Evolutionary conservation across 2,797 vertebrate species (phyloP), one percentile per base, ranked within the genome.

Genomic region (Kryptolebias ocellatus): DNA sequence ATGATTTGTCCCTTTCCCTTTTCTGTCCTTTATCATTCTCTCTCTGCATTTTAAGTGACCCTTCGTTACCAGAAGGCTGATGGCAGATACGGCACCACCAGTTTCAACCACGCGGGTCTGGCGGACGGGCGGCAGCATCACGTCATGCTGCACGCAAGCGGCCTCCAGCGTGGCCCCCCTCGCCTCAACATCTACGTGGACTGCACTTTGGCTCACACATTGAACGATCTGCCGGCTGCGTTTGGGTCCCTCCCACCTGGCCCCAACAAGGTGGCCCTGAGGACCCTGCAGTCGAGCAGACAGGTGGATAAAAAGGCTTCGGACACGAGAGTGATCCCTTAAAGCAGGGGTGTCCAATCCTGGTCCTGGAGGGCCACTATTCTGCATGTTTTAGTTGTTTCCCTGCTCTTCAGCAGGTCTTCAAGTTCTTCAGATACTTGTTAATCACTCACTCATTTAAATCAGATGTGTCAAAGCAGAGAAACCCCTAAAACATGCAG

Each of bases 51-150:
- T 65, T 20, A 24, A 98, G 97, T 94, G 62, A 94, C 90, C 57
- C 61, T 98, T 28, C 95, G 95, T 54, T 98, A 98, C 87, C 86
- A 95, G 90, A 98, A 94, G 90, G 88, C 76, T 0, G 96, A 98
- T 1, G 95, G 95, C 64, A 95, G 92, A 76, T 76, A 93, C 66
- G 93, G 92, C 50, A 93, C 95, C 0, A 93, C 94, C 80, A 94
- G 93, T 81, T 97, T 99, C 64, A 94, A 91, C 87, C 96, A 98
- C 24, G 54, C 94, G n/a, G 90, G 93, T 14, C 85, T 99, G 83
- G 95, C 95, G 8, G 96, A 99, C 1, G 96, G 97, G 20, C 94
- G 68, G 45, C 91, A 93, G 2, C 98, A 98, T 53, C 90, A 95
- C 39, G 73, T 99, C 69, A 93, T 98, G 78, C 89, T 99, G 45